Evolutionary conservation across 2,797 vertebrate genomes (phyloP).

Genomic region (Percopsis omiscomaycus): DNA sequence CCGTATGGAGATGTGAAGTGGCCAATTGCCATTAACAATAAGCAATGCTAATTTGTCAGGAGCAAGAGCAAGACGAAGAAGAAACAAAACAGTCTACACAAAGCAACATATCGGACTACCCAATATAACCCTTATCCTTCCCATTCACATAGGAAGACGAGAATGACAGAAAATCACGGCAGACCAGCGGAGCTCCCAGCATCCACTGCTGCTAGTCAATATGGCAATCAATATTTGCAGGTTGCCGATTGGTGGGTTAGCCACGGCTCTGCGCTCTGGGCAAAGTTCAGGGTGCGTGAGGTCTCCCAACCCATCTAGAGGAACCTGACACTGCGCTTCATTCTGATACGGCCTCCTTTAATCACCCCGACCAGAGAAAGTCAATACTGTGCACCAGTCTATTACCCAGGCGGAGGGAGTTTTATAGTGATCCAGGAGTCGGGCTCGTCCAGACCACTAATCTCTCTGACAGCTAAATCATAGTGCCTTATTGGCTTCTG

Average conservation of each 20-base stretch:
- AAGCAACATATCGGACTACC: slow-evolving; percentile 4
- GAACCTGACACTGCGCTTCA: slow-evolving; percentile 51
- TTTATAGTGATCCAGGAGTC: slow-evolving; percentile 47
- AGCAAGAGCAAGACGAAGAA: background rate
- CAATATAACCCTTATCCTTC: slow-evolving; percentile 5
- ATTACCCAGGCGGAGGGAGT: slow-evolving; percentile 62
- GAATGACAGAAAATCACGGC: background rate
- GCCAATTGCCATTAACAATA: background rate
- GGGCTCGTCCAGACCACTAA: slow-evolving; percentile 54
- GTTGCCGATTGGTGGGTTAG: slow-evolving; percentile 43
- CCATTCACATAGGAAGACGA: background rate
- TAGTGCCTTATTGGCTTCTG: slow-evolving; percentile 68
- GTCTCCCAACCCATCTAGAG: slow-evolving; percentile 41
- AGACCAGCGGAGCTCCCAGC: slow-evolving; percentile 20
- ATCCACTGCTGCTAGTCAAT: slow-evolving; percentile 42
- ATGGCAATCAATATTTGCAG: slow-evolving; percentile 47
- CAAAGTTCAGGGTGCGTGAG: slow-evolving; percentile 49
- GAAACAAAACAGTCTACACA: no score
- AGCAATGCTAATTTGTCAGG: background rate
- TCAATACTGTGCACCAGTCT: slow-evolving; percentile 71
- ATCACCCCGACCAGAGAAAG: slow-evolving; percentile 71
- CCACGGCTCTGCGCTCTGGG: slow-evolving; percentile 32
- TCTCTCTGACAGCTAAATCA: slow-evolving; percentile 72
- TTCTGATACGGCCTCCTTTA: slow-evolving; percentile 54
- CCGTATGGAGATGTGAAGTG: background rate